Conservation (phyloP, 2,888 invertebrate genomes). For the Athalia cordata region DNA sequence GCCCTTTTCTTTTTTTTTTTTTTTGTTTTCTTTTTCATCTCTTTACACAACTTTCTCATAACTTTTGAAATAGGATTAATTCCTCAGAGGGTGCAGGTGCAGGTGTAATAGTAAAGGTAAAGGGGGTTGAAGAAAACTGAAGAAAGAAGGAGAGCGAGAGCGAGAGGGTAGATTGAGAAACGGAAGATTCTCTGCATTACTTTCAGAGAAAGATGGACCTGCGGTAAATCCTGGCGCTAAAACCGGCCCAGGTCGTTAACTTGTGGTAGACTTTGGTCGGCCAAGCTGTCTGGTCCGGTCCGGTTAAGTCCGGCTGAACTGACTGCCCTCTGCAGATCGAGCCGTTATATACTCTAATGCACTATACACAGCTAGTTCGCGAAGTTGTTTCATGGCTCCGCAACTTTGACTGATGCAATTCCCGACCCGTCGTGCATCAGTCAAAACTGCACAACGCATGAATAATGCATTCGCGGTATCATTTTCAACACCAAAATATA, state of each 20-base stretch:
- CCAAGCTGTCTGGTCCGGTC: slow-evolving; percentile 41
- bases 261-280: slow-evolving; percentile 36
- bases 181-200: background rate
- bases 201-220: slow-evolving; percentile 11
- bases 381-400: slow-evolving; percentile 30
- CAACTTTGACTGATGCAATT: slow-evolving; percentile 40
- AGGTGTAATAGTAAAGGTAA: background rate
- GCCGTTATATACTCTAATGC: slow-evolving; percentile 22
- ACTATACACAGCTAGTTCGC: too few species aligned
- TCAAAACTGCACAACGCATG: background rate
- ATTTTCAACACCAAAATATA: too few species aligned
- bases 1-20: too few species aligned
- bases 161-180: slow-evolving; percentile 2
- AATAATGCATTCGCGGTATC: too few species aligned
- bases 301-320: slow-evolving; percentile 29
- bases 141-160: background rate
- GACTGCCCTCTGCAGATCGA: slow-evolving; percentile 25
- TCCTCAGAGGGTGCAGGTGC: background rate
- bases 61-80: slow-evolving; percentile 28
- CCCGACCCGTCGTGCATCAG: slow-evolving; percentile 19
- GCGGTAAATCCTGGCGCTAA: slow-evolving; percentile 27
- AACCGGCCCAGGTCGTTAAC: slow-evolving; percentile 45
- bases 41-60: background rate
- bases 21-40: background rate
- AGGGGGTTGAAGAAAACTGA: background rate